These are phyloP conservation scores for Chloebia gouldiae DNA, from an alignment of 2,113 vertebrate species.

Conservation along the genomic window DNA sequence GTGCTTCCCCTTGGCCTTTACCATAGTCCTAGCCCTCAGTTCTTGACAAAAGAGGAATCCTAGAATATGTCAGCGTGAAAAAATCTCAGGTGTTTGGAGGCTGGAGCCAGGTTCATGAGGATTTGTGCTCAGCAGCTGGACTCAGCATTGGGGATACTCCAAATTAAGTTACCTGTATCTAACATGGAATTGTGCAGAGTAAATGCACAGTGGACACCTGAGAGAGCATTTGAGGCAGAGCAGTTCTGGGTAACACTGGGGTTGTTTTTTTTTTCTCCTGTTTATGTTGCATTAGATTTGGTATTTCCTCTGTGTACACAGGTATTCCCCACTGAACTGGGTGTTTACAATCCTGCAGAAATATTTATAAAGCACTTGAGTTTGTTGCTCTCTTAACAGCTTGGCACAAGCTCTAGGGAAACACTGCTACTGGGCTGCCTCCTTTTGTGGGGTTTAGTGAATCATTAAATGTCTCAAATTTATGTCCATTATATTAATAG, in stretches of 20 bases:
- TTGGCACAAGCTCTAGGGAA: background rate
- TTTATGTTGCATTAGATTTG: background rate
- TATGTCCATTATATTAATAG: background rate
- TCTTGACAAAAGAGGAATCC: background rate
- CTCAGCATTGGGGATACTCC: background rate
- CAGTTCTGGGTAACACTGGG: background rate
- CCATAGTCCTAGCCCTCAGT: accelerated
- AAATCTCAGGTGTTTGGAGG: background rate
- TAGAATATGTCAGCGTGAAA: background rate
- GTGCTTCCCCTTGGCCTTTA: background rate
- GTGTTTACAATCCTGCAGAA: background rate
- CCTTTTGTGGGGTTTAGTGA: background rate
- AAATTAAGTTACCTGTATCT: background rate
- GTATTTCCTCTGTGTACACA: background rate
- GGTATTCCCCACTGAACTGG: constrained; percentile 1
- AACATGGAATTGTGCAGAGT: background rate
- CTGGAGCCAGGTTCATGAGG: background rate
- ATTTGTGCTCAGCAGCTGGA: background rate
- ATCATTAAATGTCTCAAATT: background rate
- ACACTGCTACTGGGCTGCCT: background rate
- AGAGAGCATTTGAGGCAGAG: background rate
- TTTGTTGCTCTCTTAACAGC: background rate
- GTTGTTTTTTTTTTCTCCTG: background rate
- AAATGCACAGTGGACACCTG: background rate
- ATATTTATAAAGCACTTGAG: background rate